Conservation (phyloP, 2,113 vertebrate species). For the Halichoeres trimaculatus region DNA sequence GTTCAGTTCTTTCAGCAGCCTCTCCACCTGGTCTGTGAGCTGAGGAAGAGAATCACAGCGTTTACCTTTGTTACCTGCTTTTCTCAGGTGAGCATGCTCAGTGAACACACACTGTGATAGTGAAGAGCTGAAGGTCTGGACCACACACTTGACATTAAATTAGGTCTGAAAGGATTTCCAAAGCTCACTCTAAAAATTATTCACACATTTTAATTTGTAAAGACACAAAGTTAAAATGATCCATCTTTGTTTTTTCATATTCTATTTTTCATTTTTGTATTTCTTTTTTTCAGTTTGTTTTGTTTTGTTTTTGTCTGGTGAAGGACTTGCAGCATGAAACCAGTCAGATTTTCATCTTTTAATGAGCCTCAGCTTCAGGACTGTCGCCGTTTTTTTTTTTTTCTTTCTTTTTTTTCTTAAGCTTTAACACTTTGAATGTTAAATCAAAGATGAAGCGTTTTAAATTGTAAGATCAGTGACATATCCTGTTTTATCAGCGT, state of each 20-base stretch:
- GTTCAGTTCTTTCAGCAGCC: conserved; percentile 8
- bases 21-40: background rate
- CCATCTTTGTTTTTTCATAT: too few relatives aligned
- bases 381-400: too few relatives aligned
- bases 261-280: too few relatives aligned
- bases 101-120: background rate
- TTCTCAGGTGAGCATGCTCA: conserved; percentile 1
- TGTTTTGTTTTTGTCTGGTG: background rate
- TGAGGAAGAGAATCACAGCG: background rate
- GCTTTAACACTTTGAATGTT: too few relatives aligned
- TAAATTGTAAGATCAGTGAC: too few relatives aligned
- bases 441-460: too few relatives aligned
- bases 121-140: background rate
- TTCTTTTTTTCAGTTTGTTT: background rate
- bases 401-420: too few relatives aligned
- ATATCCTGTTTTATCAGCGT: background rate
- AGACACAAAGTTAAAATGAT: background rate
- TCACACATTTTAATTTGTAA: background rate
- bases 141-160: background rate
- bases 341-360: background rate
- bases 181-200: background rate
- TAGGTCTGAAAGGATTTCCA: background rate
- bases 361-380: too few relatives aligned
- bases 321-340: background rate
- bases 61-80: background rate